Base-by-base conservation (phyloP, 2,113 vertebrate species). In the Clarias macrocephalus region DNA sequence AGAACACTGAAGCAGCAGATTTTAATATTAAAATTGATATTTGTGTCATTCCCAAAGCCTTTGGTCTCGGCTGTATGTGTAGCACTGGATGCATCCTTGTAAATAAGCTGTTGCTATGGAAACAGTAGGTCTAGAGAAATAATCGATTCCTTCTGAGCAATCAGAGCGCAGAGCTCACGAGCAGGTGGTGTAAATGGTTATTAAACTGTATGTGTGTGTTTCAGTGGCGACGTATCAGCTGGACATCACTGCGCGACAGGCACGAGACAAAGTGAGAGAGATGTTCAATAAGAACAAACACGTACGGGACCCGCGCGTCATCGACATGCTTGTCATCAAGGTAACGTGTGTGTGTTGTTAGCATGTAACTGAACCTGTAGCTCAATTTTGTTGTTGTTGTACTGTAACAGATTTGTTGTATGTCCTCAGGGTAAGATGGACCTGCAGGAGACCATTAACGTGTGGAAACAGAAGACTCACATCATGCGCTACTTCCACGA, bases 391-490 rank as follows among this genome's bases (percentile, higher is more conserved):
- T 70, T 7, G 33, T 18, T 30, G 5, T 70, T 7, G 33, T 37
- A 73, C 3, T 42, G 8, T 21, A 73, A 73, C 7, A 37, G 4
- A 33, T 72, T 30, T 72, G 70, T 7, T 42, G 48, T 83, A 59
- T 21, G 52, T 54, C n/a, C 83, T 2, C 85, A 99, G 98, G 97
- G 97, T 1, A 99, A 99, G 93, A 97, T 99, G 96, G 98, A 99
- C 0, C 96, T 99, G 48, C 90, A 99, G 93, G 98, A 99, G 91
- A 99, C 98, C 0, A 98, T 99, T 84, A 68, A 97, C 0, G 92
- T 98, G 3, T 99, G 98, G 98, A 99, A 99, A 92, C 98, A 99
- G 95, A 95, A 93, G 93, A 99, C 98, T 12, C 98, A 99, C 0
- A 0, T 99, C n/a, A 98, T 99, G 98, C 96, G 97, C 23, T 99